Conservation (phyloP, 2,888 invertebrate genomes). For the Polietes domitor region DNA sequence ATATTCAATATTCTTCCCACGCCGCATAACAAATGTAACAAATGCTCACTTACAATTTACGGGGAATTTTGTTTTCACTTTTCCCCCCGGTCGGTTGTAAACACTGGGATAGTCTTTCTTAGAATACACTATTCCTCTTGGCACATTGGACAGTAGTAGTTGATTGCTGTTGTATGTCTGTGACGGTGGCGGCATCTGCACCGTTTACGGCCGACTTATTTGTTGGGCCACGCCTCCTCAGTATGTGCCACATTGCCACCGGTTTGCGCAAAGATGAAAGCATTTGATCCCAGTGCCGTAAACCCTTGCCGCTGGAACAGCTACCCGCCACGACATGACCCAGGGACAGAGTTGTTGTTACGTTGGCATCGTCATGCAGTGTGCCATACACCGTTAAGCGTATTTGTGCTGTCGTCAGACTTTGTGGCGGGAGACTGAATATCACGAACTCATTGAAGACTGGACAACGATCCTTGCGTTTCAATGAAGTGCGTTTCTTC, state of each 20-base stretch:
- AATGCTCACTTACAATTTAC: background rate
- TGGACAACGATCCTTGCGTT: conserved; percentile 87
- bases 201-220: conserved; percentile 75
- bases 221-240: conserved; percentile 81
- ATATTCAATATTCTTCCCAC: background rate
- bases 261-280: conserved; percentile 89
- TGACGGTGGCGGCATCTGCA: conserved; percentile 77
- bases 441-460: conserved; percentile 93
- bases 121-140: conserved; percentile 77
- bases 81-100: too few species aligned
- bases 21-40: background rate
- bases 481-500: conserved; percentile 90
- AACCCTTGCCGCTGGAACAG: conserved; percentile 86
- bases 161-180: conserved; percentile 72
- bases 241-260: conserved; percentile 92
- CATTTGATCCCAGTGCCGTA: conserved; percentile 93
- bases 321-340: conserved; percentile 91
- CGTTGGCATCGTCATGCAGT: conserved; percentile 78
- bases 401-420: conserved; percentile 87
- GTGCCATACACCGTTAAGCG: conserved; percentile 85
- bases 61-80: background rate
- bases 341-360: conserved; percentile 86
- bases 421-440: conserved; percentile 89
- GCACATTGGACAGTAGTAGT: conserved; percentile 72
- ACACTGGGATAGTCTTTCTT: conserved; percentile 43